Evolutionary conservation across 2,113 vertebrate species (phyloP).

Genomic region (Cacatua alba): DNA sequence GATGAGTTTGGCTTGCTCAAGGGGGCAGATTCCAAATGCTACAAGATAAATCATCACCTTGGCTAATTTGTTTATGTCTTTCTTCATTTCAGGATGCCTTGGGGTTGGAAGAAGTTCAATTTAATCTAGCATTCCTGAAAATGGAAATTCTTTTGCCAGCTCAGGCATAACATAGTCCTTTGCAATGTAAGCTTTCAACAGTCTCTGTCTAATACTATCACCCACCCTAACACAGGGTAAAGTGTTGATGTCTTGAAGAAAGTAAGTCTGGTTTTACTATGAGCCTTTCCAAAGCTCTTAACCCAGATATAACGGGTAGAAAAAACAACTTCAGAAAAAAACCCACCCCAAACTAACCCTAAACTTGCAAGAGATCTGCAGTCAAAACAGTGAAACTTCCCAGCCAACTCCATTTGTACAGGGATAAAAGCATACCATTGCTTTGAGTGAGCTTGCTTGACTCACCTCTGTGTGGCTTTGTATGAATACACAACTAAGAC

Average conservation of each 20-base stretch:
- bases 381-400: background rate
- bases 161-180: background rate
- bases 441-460: background rate
- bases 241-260: background rate
- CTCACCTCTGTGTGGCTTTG: background rate
- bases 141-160: background rate
- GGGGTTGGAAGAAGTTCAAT: background rate
- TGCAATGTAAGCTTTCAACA: background rate
- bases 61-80: background rate
- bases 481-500: background rate
- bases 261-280: background rate
- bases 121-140: background rate
- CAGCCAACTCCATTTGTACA: background rate
- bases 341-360: background rate
- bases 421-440: background rate
- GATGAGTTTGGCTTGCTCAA: conserved; percentile 34
- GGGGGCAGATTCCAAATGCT: conserved; percentile 21
- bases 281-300: background rate
- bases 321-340: background rate
- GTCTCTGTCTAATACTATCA: background rate
- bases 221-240: background rate
- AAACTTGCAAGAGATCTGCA: background rate
- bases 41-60: conserved; percentile 41
- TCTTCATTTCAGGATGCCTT: background rate
- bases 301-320: background rate